phyloP scores from a whole-genome alignment of 1,140 invertebrate genomes.

The Bursaphelenchus mucronatus region DNA sequence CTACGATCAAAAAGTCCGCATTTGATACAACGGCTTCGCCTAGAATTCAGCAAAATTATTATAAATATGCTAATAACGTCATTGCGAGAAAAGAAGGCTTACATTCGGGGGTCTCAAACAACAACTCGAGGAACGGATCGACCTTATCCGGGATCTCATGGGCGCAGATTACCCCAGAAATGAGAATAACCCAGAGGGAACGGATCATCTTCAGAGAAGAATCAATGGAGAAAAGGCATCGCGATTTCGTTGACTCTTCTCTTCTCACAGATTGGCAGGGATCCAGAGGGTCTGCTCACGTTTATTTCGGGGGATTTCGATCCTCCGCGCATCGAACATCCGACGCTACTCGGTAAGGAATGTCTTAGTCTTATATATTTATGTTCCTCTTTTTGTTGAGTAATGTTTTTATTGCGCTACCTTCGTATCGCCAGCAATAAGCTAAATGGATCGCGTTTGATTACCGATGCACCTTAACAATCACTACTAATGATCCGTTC shows the following conservation, averaged over 20 bases:
- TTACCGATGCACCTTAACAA: too few relatives aligned
- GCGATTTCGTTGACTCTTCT: conserved; percentile 18
- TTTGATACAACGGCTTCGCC: conserved; percentile 53
- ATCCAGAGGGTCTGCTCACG: conserved; percentile 20
- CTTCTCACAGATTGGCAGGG: conserved; percentile 15
- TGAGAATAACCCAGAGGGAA: conserved; percentile 10
- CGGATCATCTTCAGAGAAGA: too few relatives aligned
- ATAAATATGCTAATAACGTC: not conserved
- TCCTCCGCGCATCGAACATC: conserved; percentile 4
- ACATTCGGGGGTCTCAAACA: conserved; percentile 58
- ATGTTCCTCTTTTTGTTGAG: too few relatives aligned
- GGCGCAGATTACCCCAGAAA: conserved; percentile 14
- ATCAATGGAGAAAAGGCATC: conserved; percentile 19
- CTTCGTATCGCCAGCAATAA: too few relatives aligned
- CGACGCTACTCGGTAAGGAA: conserved; percentile 12
- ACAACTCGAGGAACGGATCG: conserved; percentile 53
- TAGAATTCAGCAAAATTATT: conserved; percentile 15
- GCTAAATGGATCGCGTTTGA: too few relatives aligned
- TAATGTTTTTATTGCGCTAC: too few relatives aligned
- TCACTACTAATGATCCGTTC: too few relatives aligned
- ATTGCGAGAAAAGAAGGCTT: conserved; percentile 22
- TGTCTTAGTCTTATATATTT: not conserved
- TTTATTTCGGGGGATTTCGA: conserved; percentile 13
- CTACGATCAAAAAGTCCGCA: conserved; percentile 43
- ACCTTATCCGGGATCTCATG: conserved; percentile 49